Conservation (phyloP, 2,797 vertebrate genomes). For the Lophotriccus pileatus region DNA sequence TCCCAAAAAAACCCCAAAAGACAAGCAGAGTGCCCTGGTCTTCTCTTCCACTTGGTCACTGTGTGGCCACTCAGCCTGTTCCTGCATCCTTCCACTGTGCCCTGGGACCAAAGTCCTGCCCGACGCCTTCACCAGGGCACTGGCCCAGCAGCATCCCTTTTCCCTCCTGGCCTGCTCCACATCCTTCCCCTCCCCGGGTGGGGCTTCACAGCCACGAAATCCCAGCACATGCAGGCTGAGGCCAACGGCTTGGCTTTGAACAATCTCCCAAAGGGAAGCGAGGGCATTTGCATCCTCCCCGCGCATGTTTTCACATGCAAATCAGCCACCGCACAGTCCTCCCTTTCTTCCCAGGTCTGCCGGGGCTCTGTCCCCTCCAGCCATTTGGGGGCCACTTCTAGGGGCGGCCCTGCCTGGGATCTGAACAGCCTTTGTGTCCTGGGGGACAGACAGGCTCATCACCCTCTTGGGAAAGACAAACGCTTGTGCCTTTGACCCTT, state of each 20-base stretch:
- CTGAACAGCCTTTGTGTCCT: not conserved
- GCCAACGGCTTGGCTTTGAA: not conserved
- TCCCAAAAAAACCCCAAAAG: not conserved
- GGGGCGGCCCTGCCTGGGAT: not conserved
- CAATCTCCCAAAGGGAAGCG: not conserved
- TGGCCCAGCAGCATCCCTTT: not conserved
- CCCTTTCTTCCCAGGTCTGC: not conserved
- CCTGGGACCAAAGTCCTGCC: not conserved
- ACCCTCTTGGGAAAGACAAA: not conserved
- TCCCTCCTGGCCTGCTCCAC: not conserved
- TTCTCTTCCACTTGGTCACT: not conserved
- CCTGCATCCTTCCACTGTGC: not conserved
- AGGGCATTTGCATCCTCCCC: not conserved
- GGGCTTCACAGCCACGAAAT: not conserved
- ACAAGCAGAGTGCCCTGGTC: not conserved
- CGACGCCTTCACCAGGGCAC: rapidly evolving
- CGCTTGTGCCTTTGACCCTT: rapidly evolving
- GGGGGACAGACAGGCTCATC: not conserved
- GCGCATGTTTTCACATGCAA: constrained; percentile 8
- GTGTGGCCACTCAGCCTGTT: not conserved
- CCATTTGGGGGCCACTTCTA: not conserved
- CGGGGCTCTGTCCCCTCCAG: not conserved
- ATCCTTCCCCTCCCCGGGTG: rapidly evolving
- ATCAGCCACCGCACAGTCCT: not conserved
- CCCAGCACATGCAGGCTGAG: not conserved